phyloP scores from a whole-genome alignment of 2,888 invertebrate genomes.

The Acholoe squamosa region DNA sequence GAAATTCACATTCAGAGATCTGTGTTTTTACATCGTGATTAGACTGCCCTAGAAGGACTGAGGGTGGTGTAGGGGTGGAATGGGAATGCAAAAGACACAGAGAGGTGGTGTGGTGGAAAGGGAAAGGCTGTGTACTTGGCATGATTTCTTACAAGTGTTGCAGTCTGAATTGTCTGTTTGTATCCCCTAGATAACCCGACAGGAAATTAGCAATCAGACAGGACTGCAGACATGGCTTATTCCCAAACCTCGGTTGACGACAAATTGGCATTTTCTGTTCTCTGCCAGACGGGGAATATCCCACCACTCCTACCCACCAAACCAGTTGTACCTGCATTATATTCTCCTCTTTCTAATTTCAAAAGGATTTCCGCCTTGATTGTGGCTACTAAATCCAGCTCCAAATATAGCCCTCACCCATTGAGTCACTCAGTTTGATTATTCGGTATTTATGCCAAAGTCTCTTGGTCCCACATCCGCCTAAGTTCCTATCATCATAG shows the following conservation, averaged over 20 bases:
- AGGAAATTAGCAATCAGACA: conserved; percentile 17
- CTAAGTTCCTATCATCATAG: neutral
- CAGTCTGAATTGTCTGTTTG: conserved; percentile 1
- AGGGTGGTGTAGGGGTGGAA: too few relatives aligned
- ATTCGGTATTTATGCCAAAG: too few relatives aligned
- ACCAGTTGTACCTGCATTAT: neutral
- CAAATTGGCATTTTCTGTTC: too few relatives aligned
- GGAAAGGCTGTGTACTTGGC: neutral
- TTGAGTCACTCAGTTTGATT: too few relatives aligned
- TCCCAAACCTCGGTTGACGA: neutral
- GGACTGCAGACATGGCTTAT: neutral
- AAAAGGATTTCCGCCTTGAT: too few relatives aligned
- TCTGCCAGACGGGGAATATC: neutral
- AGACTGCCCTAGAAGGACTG: neutral
- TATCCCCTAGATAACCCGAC: neutral
- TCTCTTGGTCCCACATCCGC: neutral
- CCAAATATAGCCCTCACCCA: too few relatives aligned
- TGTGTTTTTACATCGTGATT: conserved; percentile 5
- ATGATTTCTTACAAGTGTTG: conserved; percentile 20
- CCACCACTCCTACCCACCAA: neutral
- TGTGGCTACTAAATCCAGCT: too few relatives aligned
- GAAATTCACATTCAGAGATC: neutral
- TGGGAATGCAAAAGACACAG: too few relatives aligned
- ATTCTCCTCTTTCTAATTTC: neutral
- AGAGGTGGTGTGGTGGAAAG: too few relatives aligned